Conservation (phyloP, 2,113 vertebrate genomes). For the Dendrocopos noguchii region DNA sequence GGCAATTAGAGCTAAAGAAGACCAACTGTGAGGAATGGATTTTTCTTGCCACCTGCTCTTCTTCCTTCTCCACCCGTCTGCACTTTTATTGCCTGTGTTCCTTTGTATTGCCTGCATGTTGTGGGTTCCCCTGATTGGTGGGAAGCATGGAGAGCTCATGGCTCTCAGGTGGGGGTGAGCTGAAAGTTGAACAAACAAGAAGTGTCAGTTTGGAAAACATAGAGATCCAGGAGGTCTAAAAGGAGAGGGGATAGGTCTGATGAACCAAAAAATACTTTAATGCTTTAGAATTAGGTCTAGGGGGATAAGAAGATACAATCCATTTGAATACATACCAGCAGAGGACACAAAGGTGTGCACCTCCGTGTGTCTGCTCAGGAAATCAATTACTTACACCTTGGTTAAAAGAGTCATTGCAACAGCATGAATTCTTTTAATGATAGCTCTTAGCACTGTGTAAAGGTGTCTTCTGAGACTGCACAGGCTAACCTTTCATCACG, state of each 20-base stretch:
- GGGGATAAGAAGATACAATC: not conserved
- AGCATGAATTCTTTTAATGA: not conserved
- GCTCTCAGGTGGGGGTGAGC: not conserved
- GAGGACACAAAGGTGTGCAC: not conserved
- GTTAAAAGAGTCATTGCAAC: not conserved
- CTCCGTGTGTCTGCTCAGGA: not conserved
- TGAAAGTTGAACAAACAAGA: not conserved
- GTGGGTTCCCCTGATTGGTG: fast-evolving
- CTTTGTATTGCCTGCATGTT: fast-evolving
- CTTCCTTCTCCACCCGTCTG: not conserved
- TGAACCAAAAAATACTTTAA: not conserved
- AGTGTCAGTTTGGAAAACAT: not conserved
- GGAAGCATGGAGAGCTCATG: fast-evolving
- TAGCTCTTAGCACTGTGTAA: not conserved
- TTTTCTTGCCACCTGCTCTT: not conserved
- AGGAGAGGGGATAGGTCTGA: not conserved
- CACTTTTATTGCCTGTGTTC: not conserved
- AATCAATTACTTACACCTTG: not conserved
- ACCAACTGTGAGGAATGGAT: fast-evolving
- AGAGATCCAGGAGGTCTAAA: not conserved
- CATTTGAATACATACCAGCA: not conserved
- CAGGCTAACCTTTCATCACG: not conserved
- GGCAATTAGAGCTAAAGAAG: not conserved
- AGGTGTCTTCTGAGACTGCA: not conserved
- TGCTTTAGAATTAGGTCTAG: not conserved